Conservation (phyloP, 1,140 invertebrate genomes). For the Ylistrum balloti region DNA sequence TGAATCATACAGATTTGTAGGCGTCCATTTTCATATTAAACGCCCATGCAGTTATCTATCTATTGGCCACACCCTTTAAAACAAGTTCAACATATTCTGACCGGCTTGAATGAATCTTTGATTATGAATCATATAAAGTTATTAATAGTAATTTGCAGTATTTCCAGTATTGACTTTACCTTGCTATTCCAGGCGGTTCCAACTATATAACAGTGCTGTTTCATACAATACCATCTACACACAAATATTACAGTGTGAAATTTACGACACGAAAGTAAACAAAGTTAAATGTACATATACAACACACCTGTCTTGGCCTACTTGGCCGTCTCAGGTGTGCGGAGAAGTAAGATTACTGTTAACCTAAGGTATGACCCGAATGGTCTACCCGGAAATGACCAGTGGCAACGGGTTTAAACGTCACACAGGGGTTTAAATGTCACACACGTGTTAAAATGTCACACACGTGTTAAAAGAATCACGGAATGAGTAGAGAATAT, state of each 20-base stretch:
- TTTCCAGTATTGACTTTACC: background rate
- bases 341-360: background rate
- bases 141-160: background rate
- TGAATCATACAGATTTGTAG: too few relatives aligned
- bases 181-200: background rate
- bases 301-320: constrained; percentile 13
- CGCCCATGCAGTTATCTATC: background rate
- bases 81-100: background rate
- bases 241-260: background rate
- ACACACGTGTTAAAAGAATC: too few relatives aligned
- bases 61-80: background rate
- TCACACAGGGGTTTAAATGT: too few relatives aligned
- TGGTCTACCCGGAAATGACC: constrained; percentile 31
- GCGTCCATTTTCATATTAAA: background rate
- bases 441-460: too few relatives aligned
- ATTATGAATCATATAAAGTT: background rate
- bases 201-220: background rate
- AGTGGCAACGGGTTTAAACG: background rate
- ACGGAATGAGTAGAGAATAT: too few relatives aligned
- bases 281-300: background rate
- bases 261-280: background rate
- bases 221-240: background rate
- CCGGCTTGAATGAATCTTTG: background rate
- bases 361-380: background rate
- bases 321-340: background rate